phyloP scores from a whole-genome alignment of 2,888 invertebrate genomes.

The Sphinx pinastri region DNA sequence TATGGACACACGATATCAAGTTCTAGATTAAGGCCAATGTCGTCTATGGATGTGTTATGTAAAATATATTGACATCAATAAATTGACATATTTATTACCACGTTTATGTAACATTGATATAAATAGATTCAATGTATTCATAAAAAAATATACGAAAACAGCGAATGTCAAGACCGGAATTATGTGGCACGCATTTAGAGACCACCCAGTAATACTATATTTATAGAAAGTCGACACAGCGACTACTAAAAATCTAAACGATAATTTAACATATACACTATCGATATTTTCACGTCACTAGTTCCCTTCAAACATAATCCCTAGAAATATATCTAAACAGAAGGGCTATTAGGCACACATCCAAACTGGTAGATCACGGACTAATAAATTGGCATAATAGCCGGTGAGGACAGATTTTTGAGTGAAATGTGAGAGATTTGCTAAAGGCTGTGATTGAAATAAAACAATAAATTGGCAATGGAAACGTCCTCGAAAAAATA shows the following conservation, averaged over 20 bases:
- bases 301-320: conserved; percentile 1
- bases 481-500: background rate
- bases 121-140: background rate
- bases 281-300: background rate
- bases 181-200: too few species aligned
- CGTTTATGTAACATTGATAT: background rate
- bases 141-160: too few species aligned
- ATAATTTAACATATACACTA: background rate
- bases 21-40: conserved; percentile 16
- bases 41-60: conserved; percentile 4
- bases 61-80: background rate
- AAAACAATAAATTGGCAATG: background rate
- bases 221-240: too few species aligned
- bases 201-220: too few species aligned
- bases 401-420: background rate
- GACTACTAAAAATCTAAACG: too few species aligned
- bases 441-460: background rate
- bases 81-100: conserved; percentile 1
- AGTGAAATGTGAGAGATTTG: background rate
- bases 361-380: conserved; percentile 11
- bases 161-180: too few species aligned
- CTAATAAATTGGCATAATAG: conserved; percentile 12
- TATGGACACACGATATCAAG: background rate
- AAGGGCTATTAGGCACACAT: conserved; percentile 20
- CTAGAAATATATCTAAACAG: background rate